Evolutionary conservation across 1,140 invertebrate genomes (phyloP).

Genomic region (Drosophila ficusphila): DNA sequence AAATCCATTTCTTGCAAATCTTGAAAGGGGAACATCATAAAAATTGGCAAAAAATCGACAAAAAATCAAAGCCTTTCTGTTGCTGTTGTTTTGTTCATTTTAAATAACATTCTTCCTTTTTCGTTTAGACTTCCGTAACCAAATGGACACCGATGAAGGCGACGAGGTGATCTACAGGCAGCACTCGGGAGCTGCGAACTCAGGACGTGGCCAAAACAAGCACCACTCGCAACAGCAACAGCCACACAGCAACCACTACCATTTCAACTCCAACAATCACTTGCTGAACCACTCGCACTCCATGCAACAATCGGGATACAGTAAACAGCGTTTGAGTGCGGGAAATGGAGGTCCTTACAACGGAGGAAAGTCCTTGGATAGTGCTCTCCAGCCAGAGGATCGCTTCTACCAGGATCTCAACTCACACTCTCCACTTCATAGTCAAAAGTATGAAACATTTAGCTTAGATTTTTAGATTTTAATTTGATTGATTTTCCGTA

Average conservation of each 20-base stretch:
- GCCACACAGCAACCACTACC: constrained; percentile 73
- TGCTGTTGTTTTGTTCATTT: not conserved
- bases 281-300: constrained; percentile 79
- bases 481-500: not conserved
- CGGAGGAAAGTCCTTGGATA: constrained; percentile 77
- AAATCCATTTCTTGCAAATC: too few relatives aligned
- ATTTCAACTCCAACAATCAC: constrained; percentile 80
- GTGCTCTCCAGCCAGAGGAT: constrained; percentile 73
- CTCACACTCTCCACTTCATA: constrained; percentile 70
- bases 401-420: constrained; percentile 75
- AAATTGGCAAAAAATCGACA: too few relatives aligned
- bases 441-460: constrained; percentile 53
- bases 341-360: constrained; percentile 65
- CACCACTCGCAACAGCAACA: constrained; percentile 48
- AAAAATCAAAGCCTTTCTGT: too few relatives aligned
- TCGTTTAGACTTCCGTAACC: constrained; percentile 69
- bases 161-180: constrained; percentile 78
- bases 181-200: constrained; percentile 24
- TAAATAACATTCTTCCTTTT: not conserved
- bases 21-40: too few relatives aligned
- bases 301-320: constrained; percentile 78
- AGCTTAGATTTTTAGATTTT: not conserved
- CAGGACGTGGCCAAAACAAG: constrained; percentile 40
- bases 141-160: constrained; percentile 78
- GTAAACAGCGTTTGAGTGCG: constrained; percentile 69